Base-by-base conservation (phyloP, 2,888 invertebrate genomes). In the Loripinus fragilis region DNA sequence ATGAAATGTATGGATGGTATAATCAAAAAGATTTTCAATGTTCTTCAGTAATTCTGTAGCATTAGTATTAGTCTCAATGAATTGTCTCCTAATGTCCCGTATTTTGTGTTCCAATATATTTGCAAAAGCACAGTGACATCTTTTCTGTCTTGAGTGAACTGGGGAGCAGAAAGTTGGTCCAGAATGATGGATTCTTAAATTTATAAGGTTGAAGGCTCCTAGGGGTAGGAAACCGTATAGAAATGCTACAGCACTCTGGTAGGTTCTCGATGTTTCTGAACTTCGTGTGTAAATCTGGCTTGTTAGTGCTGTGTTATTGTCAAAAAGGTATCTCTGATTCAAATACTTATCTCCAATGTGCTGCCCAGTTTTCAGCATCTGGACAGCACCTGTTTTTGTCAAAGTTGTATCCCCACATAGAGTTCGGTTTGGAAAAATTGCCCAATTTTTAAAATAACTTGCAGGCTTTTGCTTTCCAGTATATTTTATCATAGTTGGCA, bases 191-290 rank as follows among this genome's bases (percentile, higher is more conserved):
- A 98, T 95, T 35, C 95, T 95, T 7, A 97, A 94, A 74, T 95
- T 95, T 12, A 95, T 88, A 1, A 96, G 94, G 69, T 96, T 95
- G 75, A 96, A 96, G 1, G 95, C 93, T 2, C 2, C 2, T 3
- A 28, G 12, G 2, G 96, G 95, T 48, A 97, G 94, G 81, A 97
- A 95, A 0, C 96, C 95, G 91, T 95, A 97, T 2, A 97, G 93
- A 86, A 97, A 95, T 0, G 97, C 97, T 86, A 97, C 94, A 0
- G 97, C 96, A 87, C 98, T 98, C 94, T 98, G 98, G 90, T 97
- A 97, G 25, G 98, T 98, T 88, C 99, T 95, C 0, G 97, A 94
- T 92, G 97, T 98, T 55, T 96, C 95, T 0, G 98, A 98, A 86
- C 97, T 97, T 92, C 96, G 96, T 7, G 96, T 95, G 20, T 96